phyloP scores from a whole-genome alignment of 2,888 invertebrate species.

The Gryllus longicercus region DNA sequence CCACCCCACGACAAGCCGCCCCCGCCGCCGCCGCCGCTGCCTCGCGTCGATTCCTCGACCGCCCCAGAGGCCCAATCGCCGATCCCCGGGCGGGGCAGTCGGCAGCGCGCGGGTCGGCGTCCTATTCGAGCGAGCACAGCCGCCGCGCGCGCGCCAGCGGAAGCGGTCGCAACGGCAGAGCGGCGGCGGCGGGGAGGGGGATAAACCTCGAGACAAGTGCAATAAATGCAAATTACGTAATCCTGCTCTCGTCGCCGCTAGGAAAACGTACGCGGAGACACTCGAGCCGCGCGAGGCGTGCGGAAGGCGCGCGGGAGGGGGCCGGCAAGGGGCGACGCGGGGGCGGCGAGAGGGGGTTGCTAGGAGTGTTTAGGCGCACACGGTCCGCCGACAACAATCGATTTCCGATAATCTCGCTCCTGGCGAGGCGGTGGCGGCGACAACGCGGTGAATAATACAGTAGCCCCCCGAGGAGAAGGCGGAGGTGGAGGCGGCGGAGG shows the following conservation, averaged over 20 bases:
- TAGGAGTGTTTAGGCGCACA: background rate
- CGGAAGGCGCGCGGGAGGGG: background rate
- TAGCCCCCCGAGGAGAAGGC: background rate
- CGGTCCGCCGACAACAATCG: background rate
- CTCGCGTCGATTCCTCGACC: too few species aligned
- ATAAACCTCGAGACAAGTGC: background rate
- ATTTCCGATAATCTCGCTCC: conserved; percentile 10
- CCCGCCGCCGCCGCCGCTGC: too few species aligned
- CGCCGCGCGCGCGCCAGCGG: background rate
- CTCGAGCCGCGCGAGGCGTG: background rate
- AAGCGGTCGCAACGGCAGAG: background rate
- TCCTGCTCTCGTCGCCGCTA: background rate
- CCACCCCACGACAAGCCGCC: too few species aligned
- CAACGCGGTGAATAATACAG: conserved; percentile 17
- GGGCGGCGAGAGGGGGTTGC: background rate
- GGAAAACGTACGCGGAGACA: background rate
- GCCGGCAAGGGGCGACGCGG: background rate
- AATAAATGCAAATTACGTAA: conserved; percentile 1
- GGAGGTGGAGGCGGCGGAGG: background rate
- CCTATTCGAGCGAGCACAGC: too few species aligned
- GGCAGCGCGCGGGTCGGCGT: too few species aligned
- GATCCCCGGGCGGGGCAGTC: too few species aligned
- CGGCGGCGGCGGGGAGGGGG: too few species aligned
- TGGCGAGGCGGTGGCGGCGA: background rate
- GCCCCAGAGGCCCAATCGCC: too few species aligned